Evolutionary conservation across 1,140 invertebrate species (phyloP).

Genomic region (Pygmarrhopalites habei): DNA sequence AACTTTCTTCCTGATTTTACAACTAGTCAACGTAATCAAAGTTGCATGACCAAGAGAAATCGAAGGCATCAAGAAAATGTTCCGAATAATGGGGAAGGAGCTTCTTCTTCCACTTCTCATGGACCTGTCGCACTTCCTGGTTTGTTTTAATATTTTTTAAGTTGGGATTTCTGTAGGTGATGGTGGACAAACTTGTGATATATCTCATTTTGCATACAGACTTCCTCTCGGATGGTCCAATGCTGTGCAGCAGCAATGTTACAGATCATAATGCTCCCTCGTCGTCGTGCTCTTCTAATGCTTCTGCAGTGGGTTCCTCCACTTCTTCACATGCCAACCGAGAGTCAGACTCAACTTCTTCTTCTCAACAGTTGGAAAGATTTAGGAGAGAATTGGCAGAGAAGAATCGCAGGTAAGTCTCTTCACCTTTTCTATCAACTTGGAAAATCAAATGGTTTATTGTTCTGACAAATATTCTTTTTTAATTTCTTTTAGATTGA

Average conservation of each 20-base stretch:
- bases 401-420: slow-evolving; percentile 20
- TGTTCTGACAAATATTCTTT: not conserved
- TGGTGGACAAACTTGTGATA: too few species aligned
- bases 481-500: slow-evolving; percentile 13
- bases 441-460: not conserved
- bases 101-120: slow-evolving; percentile 31
- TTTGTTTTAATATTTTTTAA: too few species aligned
- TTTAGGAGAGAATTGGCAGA: slow-evolving; percentile 21
- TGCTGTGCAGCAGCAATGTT: slow-evolving; percentile 42
- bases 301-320: not conserved
- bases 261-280: slow-evolving; percentile 4
- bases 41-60: slow-evolving; percentile 41
- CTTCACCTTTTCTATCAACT: not conserved
- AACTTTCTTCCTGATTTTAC: slow-evolving; percentile 55
- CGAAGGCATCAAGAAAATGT: slow-evolving; percentile 33
- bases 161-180: too few species aligned
- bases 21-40: slow-evolving; percentile 41
- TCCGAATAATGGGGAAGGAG: slow-evolving; percentile 33
- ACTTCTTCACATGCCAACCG: not conserved
- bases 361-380: slow-evolving; percentile 16
- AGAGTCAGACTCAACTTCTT: not conserved
- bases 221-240: slow-evolving; percentile 64
- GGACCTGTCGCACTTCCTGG: slow-evolving; percentile 44
- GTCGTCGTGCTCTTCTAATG: slow-evolving; percentile 2
- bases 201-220: too few species aligned